Base-by-base conservation (phyloP, 2,113 vertebrate genomes). In the Centropus bengalensis region DNA sequence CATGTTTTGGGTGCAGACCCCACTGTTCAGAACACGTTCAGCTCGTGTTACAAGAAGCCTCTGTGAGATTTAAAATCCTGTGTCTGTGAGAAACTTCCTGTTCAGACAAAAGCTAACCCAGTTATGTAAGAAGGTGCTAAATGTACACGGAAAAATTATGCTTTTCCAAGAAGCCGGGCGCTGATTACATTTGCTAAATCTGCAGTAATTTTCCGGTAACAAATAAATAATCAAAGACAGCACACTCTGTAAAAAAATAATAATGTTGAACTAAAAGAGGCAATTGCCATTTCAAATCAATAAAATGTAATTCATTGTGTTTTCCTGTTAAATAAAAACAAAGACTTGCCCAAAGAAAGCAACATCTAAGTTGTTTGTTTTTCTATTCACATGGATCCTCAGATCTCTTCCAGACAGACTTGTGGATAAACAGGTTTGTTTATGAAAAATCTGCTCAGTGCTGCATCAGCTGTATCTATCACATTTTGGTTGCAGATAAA, bases 71-170 rank as follows among this genome's bases (percentile, higher is more conserved):
- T 68, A 83, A 94, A 96, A 93, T n/a, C 56, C 80, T 73, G 10
- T 28, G 5, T 86, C 82, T 91, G 68, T 71, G 82, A 90, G 89
- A 95, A 94, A 75, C 24, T 88, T 88, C 69, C 86, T 32, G 18
- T 91, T 94, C 91, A 88, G 93, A 96, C 90, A 95, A 97, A 97
- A 95, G 86, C 85, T 86, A 86, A 82, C 69, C 88, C 88, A 91
- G 94, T 92, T 96, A 76, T 69, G 82, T 96, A 96, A 97, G 94
- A 93, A 92, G 95, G 95, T 95, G 84, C 91, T 78, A 97, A 96
- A 91, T 89, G 80, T 93, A 62, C 83, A 47, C 1, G 63, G 91
- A 95, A 96, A 96, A 94, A 89, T 32, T 13, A 58, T 59, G 82
- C 52, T 88, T 86, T 96, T 94, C 94, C 42, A 71, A 90, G 91